These are phyloP conservation scores for Haemorhous mexicanus DNA, from an alignment of 2,113 vertebrate species.

Conservation along the genomic window DNA sequence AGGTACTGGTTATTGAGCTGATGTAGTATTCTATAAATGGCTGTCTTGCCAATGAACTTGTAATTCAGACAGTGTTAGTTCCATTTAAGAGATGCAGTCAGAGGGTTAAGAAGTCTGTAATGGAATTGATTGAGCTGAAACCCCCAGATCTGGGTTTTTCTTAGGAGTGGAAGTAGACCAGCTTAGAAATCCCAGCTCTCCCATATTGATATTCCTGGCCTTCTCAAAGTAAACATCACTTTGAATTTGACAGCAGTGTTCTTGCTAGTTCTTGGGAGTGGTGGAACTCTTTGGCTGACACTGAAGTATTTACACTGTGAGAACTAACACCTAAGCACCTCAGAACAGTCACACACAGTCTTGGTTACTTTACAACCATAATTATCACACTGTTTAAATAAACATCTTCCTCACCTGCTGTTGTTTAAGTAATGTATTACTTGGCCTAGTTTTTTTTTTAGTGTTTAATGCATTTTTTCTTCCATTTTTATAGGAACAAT, in stretches of 20 bases:
- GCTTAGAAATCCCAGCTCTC: background rate
- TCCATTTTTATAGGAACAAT: slow-evolving; percentile 83
- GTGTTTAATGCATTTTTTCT: background rate
- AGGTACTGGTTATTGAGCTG: background rate
- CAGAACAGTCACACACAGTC: background rate
- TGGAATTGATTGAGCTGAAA: background rate
- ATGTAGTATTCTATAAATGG: background rate
- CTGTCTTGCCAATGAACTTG: background rate
- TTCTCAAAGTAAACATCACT: background rate
- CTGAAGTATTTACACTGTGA: background rate
- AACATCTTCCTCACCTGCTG: background rate
- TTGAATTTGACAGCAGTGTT: background rate
- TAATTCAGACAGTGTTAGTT: background rate
- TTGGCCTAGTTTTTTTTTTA: background rate
- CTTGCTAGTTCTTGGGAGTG: background rate
- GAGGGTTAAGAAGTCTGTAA: background rate
- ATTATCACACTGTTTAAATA: background rate
- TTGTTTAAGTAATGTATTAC: background rate
- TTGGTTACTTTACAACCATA: background rate
- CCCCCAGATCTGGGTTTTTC: background rate
- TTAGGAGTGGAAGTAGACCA: background rate
- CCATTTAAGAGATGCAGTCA: background rate
- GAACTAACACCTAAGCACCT: background rate
- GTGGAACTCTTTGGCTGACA: background rate
- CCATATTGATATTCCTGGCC: background rate